Evolutionary conservation across 2,888 invertebrate species (phyloP), one percentile per base, ranked within the genome.

Genomic region (Trypoxylon attenuatum): DNA sequence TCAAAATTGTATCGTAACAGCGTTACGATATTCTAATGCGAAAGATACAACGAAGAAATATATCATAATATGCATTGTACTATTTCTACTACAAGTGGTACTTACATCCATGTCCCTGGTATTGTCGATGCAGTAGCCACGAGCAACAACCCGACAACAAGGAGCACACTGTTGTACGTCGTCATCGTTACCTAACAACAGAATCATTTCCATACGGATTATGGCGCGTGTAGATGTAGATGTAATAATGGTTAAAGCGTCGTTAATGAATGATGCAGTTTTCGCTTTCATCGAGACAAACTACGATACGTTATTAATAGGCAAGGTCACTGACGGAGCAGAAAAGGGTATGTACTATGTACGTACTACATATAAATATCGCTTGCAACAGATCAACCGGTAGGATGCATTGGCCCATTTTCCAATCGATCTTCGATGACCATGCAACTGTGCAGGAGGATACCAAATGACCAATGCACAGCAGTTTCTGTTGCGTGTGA

Each of bases 21-120:
- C n/a, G n/a, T n/a, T n/a, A n/a, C n/a, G n/a, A n/a, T n/a, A 27
- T 27, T 10, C 27, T 27, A 10, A 10, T 5, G 13, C 10, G 13
- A 6, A 18, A 21, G 22, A 25, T 33, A 10, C 13, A 33, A 33
- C 5, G 18, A 39, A 10, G 18, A 53, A 27, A 45, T 13, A 15
- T 5, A 16, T 22, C n/a, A n/a, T n/a, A n/a, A n/a, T n/a, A n/a
- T n/a, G n/a, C n/a, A n/a, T n/a, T n/a, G n/a, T n/a, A n/a, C n/a
- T n/a, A n/a, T n/a, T n/a, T n/a, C n/a, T n/a, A n/a, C n/a, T n/a
- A n/a, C n/a, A n/a, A n/a, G n/a, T n/a, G n/a, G 47, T 76, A 79
- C 78, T 79, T 45, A 79, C 78, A 79, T 79, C 78, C 78, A 79
- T 51, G 78, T 79, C 51, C 79, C 79, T 5, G 77, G 66, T 13